Evolutionary conservation across 2,888 invertebrate species (phyloP).

Genomic region (Scaptomyza parva): DNA sequence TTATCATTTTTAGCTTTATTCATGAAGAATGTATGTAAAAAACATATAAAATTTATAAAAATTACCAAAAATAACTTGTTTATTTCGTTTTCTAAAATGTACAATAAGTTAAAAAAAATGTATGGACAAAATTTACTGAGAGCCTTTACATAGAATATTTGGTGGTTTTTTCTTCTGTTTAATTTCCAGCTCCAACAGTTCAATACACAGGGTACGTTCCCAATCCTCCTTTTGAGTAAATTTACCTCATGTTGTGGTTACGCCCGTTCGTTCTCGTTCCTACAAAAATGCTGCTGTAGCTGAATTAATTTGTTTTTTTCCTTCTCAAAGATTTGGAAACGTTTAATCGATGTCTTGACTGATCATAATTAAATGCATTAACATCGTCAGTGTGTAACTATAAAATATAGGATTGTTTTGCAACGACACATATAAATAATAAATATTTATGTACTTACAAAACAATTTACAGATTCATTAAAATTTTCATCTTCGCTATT

Average conservation of each 20-base stretch:
- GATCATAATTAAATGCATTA: conserved; percentile 11
- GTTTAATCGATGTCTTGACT: conserved; percentile 6
- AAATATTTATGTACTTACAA: conserved; percentile 2
- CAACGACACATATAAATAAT: background rate
- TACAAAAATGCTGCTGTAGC: conserved; percentile 21
- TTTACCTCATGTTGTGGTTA: conserved; percentile 16
- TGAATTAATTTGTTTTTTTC: conserved; percentile 11
- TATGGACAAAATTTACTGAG: too few relatives aligned
- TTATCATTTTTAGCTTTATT: too few relatives aligned
- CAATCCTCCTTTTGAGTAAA: conserved; percentile 8
- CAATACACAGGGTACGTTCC: conserved; percentile 18
- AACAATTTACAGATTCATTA: conserved; percentile 3
- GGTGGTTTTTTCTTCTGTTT: conserved; percentile 12
- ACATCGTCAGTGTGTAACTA: conserved; percentile 2
- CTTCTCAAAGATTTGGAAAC: conserved; percentile 7
- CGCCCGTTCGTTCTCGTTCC: conserved; percentile 17
- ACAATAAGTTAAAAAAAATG: background rate
- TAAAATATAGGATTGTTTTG: background rate
- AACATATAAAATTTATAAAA: too few relatives aligned
- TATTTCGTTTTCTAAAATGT: background rate
- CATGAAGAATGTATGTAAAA: too few relatives aligned
- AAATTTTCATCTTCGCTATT: conserved; percentile 5
- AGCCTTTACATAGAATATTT: background rate
- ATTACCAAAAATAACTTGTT: too few relatives aligned
- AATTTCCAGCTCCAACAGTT: conserved; percentile 17